Percentiles rank a stretch among this genome's conserved stretches.
These are phyloP conservation scores for Nezara viridula DNA, from an alignment of 2,888 invertebrate genomes.

Conservation along the genomic window DNA sequence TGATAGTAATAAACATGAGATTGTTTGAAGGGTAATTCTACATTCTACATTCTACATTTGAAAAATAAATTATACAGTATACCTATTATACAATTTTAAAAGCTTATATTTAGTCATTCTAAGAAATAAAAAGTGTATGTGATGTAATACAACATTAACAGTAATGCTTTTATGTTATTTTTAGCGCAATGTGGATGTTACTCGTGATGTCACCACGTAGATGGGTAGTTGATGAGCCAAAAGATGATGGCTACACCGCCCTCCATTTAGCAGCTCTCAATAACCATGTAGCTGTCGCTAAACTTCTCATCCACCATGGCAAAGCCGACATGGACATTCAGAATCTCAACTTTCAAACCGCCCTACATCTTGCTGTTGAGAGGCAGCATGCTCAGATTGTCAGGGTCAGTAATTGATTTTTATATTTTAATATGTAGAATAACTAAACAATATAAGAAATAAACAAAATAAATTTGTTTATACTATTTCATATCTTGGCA, in stretches of 20 bases:
- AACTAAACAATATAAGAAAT: too few relatives aligned
- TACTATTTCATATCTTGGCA: too few relatives aligned
- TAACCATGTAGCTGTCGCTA: constrained; percentile 97
- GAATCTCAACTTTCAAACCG: constrained; percentile 95
- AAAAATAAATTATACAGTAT: too few relatives aligned
- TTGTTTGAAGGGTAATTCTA: too few relatives aligned
- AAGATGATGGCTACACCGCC: constrained; percentile 98
- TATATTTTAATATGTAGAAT: not conserved
- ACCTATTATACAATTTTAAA: too few relatives aligned
- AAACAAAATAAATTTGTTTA: not conserved
- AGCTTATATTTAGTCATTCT: not conserved
- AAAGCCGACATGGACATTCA: constrained; percentile 95
- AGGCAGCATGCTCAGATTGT: constrained; percentile 98
- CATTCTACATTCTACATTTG: too few relatives aligned
- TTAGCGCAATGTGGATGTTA: constrained; percentile 95
- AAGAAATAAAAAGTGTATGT: not conserved
- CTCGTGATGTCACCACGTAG: constrained; percentile 92
- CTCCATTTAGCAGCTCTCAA: constrained; percentile 95
- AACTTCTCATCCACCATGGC: constrained; percentile 87
- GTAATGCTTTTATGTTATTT: not conserved
- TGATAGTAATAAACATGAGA: too few relatives aligned
- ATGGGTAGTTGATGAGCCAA: constrained; percentile 99
- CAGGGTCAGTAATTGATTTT: constrained; percentile 73
- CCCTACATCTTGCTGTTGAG: constrained; percentile 94
- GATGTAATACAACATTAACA: too few relatives aligned